A percentile compares a stretch with the other conserved stretches of the same genome.
Evolutionary conservation across 2,113 vertebrate species (phyloP).

Genomic region (Sula dactylatra): DNA sequence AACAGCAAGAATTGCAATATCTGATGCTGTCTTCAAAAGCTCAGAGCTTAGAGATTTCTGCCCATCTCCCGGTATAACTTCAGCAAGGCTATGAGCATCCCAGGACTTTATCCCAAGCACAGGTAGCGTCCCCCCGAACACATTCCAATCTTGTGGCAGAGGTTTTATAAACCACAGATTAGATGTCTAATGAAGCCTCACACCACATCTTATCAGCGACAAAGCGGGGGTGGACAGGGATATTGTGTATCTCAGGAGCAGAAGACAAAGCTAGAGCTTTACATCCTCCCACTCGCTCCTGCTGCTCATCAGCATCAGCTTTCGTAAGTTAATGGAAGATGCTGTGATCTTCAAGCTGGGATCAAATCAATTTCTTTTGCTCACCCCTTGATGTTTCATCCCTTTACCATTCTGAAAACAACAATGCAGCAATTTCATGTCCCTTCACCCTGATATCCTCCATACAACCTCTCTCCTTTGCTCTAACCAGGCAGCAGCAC

Average conservation of each 20-base stretch:
- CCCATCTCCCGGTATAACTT: neutral
- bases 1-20: neutral
- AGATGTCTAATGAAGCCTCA: neutral
- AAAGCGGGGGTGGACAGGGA: neutral
- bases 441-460: neutral
- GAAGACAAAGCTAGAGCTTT: conserved; percentile 41
- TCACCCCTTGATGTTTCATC: neutral
- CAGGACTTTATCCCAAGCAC: neutral
- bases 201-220: neutral
- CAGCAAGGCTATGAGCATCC: neutral
- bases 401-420: neutral
- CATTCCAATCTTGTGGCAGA: neutral
- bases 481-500: neutral
- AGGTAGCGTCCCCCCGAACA: neutral
- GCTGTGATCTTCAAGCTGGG: neutral
- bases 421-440: fast-evolving
- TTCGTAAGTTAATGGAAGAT: neutral
- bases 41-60: neutral
- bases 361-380: neutral
- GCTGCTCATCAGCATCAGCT: neutral
- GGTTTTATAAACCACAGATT: neutral
- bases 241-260: neutral
- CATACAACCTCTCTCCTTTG: neutral
- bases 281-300: conserved; percentile 36
- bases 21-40: neutral